Percentiles rank a stretch among this genome's conserved stretches.
Evolutionary conservation across 2,888 invertebrate genomes (phyloP).

Genomic region (Allophyes oxyacanthae): DNA sequence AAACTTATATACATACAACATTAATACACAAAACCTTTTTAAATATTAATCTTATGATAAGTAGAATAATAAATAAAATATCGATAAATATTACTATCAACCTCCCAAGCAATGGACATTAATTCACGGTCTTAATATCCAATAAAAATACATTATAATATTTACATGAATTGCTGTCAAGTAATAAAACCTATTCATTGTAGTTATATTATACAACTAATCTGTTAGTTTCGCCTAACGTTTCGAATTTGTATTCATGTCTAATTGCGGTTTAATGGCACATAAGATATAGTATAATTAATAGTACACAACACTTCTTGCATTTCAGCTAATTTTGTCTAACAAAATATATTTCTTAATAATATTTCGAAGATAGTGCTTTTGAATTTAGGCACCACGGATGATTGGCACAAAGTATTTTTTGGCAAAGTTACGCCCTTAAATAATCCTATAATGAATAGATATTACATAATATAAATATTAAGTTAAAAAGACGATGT

Average conservation of each 20-base stretch:
- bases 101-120: constrained; percentile 77
- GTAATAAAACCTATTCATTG: constrained; percentile 59
- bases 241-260: constrained; percentile 34
- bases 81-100: constrained; percentile 57
- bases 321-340: constrained; percentile 41
- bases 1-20: constrained; percentile 76
- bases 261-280: constrained; percentile 45
- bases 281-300: constrained; percentile 47
- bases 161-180: constrained; percentile 76
- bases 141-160: constrained; percentile 74
- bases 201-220: constrained; percentile 53
- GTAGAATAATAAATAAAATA: constrained; percentile 76
- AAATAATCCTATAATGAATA: constrained; percentile 53
- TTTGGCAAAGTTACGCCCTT: constrained; percentile 46
- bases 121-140: constrained; percentile 71
- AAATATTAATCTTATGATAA: constrained; percentile 71
- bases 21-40: constrained; percentile 74
- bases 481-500: constrained; percentile 61
- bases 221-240: constrained; percentile 32
- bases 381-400: constrained; percentile 46
- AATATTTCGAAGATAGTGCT: constrained; percentile 44
- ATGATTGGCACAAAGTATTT: constrained; percentile 56
- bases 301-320: constrained; percentile 50
- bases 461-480: constrained; percentile 56
- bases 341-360: constrained; percentile 54